phyloP scores from a whole-genome alignment of 2,113 vertebrate species.

The Patagioenas fasciata region DNA sequence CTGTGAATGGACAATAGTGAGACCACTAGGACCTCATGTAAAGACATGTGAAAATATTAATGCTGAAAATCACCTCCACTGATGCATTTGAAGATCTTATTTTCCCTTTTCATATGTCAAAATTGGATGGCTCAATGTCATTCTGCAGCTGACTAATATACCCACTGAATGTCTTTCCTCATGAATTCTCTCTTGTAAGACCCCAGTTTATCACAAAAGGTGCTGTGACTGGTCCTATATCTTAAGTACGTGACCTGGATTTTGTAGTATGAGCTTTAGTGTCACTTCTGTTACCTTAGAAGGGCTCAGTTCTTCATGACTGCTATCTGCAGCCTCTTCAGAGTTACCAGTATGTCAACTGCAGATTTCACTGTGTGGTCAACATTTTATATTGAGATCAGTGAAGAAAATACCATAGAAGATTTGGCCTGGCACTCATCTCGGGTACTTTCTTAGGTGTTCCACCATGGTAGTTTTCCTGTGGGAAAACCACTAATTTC shows the following conservation, averaged over 20 bases:
- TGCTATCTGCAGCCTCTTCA: background rate
- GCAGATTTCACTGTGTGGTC: background rate
- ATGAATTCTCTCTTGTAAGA: background rate
- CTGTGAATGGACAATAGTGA: background rate
- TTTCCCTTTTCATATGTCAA: background rate
- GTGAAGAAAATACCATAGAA: background rate
- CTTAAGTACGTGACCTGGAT: background rate
- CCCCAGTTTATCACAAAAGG: background rate
- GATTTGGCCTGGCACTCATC: background rate
- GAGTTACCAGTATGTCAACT: background rate
- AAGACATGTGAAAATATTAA: background rate
- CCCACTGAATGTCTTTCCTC: background rate
- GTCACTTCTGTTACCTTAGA: background rate
- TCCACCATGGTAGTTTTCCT: accelerated
- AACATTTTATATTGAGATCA: background rate
- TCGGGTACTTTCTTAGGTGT: background rate
- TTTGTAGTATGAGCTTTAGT: background rate
- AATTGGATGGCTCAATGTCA: background rate
- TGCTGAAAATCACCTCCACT: background rate
- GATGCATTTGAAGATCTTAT: background rate
- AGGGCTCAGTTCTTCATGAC: background rate
- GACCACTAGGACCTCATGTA: background rate
- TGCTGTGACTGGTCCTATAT: background rate
- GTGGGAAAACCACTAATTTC: background rate
- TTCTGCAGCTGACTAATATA: background rate